A percentile compares a stretch with the other conserved stretches of the same genome.
These are phyloP conservation scores for Elaphurus davidianus DNA, from an alignment of 2,113 vertebrate species.

Conservation along the genomic window DNA sequence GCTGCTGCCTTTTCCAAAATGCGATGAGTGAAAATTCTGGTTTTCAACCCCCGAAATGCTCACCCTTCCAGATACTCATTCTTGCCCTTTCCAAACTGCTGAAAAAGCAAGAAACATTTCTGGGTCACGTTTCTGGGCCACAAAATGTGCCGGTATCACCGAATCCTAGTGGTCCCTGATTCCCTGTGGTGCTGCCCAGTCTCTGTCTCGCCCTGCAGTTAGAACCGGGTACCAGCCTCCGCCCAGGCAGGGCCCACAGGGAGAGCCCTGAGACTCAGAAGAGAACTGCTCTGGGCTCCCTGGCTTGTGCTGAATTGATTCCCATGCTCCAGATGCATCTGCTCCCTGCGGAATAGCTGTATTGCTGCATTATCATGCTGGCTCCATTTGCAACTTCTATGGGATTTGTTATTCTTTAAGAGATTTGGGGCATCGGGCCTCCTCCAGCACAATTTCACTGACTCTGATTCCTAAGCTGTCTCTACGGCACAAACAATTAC, in stretches of 20 bases:
- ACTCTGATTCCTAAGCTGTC: constrained; percentile 13
- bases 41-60: background rate
- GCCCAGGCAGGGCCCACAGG: background rate
- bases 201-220: background rate
- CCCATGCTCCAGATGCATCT: background rate
- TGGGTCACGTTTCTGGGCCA: constrained; percentile 53
- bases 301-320: fast-evolving
- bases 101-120: constrained; percentile 15
- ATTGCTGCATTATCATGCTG: background rate
- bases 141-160: background rate
- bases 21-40: background rate
- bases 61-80: background rate
- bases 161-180: background rate
- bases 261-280: background rate
- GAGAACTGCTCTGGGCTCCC: background rate
- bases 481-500: constrained; percentile 4
- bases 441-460: background rate
- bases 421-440: background rate
- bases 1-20: background rate
- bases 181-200: background rate
- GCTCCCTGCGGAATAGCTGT: background rate
- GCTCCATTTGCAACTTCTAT: background rate
- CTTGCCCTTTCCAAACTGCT: background rate
- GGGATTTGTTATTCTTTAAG: constrained; percentile 3
- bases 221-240: background rate